Conservation (phyloP, 2,888 invertebrate genomes). For the Chrysodeixis includens region DNA sequence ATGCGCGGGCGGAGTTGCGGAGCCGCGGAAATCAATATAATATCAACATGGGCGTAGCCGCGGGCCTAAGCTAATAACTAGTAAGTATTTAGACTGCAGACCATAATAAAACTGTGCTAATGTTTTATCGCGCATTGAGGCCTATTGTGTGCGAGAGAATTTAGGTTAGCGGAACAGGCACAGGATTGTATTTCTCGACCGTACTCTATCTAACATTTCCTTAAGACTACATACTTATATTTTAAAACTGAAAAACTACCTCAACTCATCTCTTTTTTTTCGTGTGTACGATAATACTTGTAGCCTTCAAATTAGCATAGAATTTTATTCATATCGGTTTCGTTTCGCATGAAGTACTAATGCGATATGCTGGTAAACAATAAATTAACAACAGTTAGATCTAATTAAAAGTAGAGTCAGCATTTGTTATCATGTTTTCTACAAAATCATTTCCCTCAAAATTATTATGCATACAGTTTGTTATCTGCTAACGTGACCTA, state of each 20-base stretch:
- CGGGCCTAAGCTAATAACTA: neutral
- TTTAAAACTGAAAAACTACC: neutral
- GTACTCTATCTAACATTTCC: too few relatives aligned
- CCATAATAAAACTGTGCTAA: slow-evolving; percentile 35
- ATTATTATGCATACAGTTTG: too few relatives aligned
- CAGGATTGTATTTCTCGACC: neutral
- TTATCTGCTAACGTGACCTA: too few relatives aligned
- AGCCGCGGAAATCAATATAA: too few relatives aligned
- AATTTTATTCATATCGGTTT: slow-evolving; percentile 1
- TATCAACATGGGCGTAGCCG: neutral
- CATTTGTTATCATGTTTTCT: too few relatives aligned
- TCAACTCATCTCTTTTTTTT: too few relatives aligned
- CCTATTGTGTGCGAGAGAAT: slow-evolving; percentile 9
- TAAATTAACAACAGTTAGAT: neutral
- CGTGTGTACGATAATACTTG: neutral
- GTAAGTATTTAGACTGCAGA: neutral
- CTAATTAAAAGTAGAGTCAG: neutral
- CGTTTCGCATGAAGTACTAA: neutral
- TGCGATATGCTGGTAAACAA: neutral
- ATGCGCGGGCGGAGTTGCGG: too few relatives aligned
- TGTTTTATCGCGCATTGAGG: slow-evolving; percentile 15
- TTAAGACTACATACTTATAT: neutral
- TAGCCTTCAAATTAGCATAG: neutral
- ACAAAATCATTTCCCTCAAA: too few relatives aligned
- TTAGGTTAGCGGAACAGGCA: slow-evolving; percentile 18